Evolutionary conservation across 2,797 vertebrate species (phyloP), one percentile per base, ranked within the genome.

Genomic region (Coluber constrictor): DNA sequence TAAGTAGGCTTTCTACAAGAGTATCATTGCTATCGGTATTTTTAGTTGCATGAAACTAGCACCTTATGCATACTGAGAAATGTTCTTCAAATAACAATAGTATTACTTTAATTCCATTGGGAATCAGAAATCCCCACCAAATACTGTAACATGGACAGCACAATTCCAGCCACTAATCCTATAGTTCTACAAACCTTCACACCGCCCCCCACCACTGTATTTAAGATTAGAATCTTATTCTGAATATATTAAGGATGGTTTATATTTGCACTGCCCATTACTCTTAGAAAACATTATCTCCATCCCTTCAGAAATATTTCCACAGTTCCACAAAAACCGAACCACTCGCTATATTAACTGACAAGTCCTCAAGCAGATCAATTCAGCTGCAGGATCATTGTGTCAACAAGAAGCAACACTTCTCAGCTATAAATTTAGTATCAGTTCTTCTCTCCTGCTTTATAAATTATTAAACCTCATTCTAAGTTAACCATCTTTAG

Each of bases 381-480:
- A 94, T 97, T 96, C 93, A 96, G 96, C 94, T 95, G 95, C 96
- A 83, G 95, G 97, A 96, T 96, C 96, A 95, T 92, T 94, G 95
- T 96, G 96, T 95, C 96, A 96, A 94, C 92, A 92, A 95, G 93
- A 79, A 94, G 95, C 90, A 89, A 95, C 93, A 97, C 96, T 95
- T 96, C 94, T 88, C 95, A 13, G 88, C 90, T 95, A 94, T 96
- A 97, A 97, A 97, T 97, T 97, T 97, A 97, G 95, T 94, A 95
- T 93, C 94, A 93, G 95, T 95, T 96, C 97, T 91, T 94, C 95
- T 95, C 96, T 95, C 95, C 94, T 96, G 92, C 74, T 93, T 94
- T 95, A 96, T 95, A 96, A 97, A 97, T 97, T 96, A 97, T 95
- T 97, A 94, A 97, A 92, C 90, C 96, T 96, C 94, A 96, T 95